Evolutionary conservation across 2,888 invertebrate genomes (phyloP).

Genomic region (Pycnomerus fuliginosus): DNA sequence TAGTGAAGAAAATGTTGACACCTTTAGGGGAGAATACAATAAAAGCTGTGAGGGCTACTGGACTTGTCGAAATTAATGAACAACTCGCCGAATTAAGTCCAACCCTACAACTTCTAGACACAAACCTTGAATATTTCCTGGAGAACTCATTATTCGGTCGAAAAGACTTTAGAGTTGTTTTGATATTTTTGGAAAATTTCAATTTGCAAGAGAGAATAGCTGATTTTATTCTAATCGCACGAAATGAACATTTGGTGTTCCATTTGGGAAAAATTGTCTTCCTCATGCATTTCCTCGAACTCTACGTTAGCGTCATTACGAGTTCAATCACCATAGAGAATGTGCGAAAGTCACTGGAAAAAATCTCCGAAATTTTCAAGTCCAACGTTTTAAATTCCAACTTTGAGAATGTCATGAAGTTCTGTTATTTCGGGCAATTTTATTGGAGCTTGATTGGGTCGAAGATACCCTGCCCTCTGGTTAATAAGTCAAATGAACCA

Average conservation of each 20-base stretch:
- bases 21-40: no score
- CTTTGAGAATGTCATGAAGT: constrained; percentile 46
- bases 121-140: constrained; percentile 53
- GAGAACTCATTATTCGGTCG: constrained; percentile 49
- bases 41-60: no score
- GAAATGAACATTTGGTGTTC: constrained; percentile 53
- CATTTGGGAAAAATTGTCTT: constrained; percentile 54
- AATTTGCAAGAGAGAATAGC: constrained; percentile 50
- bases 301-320: constrained; percentile 33
- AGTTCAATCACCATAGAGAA: constrained; percentile 47
- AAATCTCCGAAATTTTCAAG: constrained; percentile 43
- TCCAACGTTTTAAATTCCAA: constrained; percentile 47
- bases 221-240: constrained; percentile 50
- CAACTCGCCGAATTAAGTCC: constrained; percentile 55
- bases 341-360: constrained; percentile 48
- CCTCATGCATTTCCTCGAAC: constrained; percentile 23
- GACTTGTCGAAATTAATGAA: constrained; percentile 32
- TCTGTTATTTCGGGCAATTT: constrained; percentile 47
- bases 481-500: constrained; percentile 20
- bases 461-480: constrained; percentile 25
- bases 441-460: constrained; percentile 48
- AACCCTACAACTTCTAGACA: constrained; percentile 58
- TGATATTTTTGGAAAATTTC: constrained; percentile 48
- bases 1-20: constrained; percentile 53
- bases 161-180: constrained; percentile 45